Evolutionary conservation across 2,888 invertebrate genomes (phyloP), one percentile per base, ranked within the genome.

Genomic region (Orgyia antiqua): DNA sequence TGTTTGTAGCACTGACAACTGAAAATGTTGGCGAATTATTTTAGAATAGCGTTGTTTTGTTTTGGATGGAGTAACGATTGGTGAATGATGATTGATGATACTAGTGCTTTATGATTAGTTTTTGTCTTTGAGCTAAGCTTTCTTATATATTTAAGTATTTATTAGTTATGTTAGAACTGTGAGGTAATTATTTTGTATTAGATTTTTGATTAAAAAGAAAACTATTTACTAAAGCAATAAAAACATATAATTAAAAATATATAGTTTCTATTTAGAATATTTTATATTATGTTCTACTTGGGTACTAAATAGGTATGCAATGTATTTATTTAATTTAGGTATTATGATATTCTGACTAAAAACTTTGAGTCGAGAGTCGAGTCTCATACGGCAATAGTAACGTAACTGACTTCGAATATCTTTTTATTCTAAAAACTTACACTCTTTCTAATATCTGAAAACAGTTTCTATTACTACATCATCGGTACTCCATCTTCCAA

Each of bases 1-100:
- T 62, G 49, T 59, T 52, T 44, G 44, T 49, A 45, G 51, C 49
- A 51, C 51, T 55, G 56, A 57, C 51, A 52, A 57, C 41, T 54
- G 48, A 41, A 43, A 58, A 57, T 48, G 51, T 42, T 42, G 20
- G 52, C 41, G 37, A 51, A 51, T 48, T 36, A 45, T 54, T 56
- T 45, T 39, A 39, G 35, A 50, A 54, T 47, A 11, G 21, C 15
- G 10, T 21, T 31, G 32, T 39, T 30, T 37, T 38, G 33, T 47
- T 30, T 33, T 31, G 29, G 31, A 39, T 36, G 31, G 29, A 20
- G 24, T 11, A 31, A 35, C 40, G 20, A 33, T 27, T 25, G 10
- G 9, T 39, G 36, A 39, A 31, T 33, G 4, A 24, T 48, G 39
- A 45, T 45, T 41, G 29, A 40, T 43, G 33, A 35, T 29, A 15